Conservation (phyloP, 2,888 invertebrate species). For the Caenorhabditis sp. region DNA sequence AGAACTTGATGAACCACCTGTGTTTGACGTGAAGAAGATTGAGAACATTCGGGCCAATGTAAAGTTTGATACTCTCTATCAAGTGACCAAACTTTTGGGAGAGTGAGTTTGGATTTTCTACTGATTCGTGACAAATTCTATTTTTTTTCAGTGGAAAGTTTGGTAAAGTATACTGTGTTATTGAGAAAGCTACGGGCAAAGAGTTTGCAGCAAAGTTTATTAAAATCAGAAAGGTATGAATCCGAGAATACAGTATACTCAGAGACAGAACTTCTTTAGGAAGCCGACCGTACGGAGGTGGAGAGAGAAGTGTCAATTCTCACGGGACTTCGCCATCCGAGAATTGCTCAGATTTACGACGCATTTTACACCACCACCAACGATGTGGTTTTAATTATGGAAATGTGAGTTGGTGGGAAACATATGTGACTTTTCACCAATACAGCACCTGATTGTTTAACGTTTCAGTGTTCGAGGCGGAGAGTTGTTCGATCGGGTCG, state of each 20-base stretch:
- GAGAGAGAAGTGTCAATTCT: slow-evolving; percentile 91
- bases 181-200: slow-evolving; percentile 87
- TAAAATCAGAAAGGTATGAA: slow-evolving; percentile 69
- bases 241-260: not conserved
- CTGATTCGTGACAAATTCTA: not conserved
- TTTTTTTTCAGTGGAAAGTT: slow-evolving; percentile 85
- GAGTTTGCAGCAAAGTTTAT: slow-evolving; percentile 91
- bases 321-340: slow-evolving; percentile 94
- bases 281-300: slow-evolving; percentile 79
- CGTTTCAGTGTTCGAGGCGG: slow-evolving; percentile 94
- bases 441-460: too few species aligned
- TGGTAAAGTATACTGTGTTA: slow-evolving; percentile 85
- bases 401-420: slow-evolving; percentile 90
- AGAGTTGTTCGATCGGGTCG: slow-evolving; percentile 97
- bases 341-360: slow-evolving; percentile 97
- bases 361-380: slow-evolving; percentile 92
- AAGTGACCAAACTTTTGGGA: slow-evolving; percentile 76
- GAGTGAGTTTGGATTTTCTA: slow-evolving; percentile 71
- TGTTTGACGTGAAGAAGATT: slow-evolving; percentile 77
- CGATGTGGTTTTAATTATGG: slow-evolving; percentile 96
- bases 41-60: slow-evolving; percentile 78
- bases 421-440: not conserved
- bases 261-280: slow-evolving; percentile 50
- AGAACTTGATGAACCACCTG: slow-evolving; percentile 80
- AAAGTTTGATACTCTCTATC: slow-evolving; percentile 79